A percentile compares a stretch with the other conserved stretches of the same genome.
phyloP scores from a whole-genome alignment of 2,888 invertebrate genomes.

The Scaptomyza cyrtandrae region DNA sequence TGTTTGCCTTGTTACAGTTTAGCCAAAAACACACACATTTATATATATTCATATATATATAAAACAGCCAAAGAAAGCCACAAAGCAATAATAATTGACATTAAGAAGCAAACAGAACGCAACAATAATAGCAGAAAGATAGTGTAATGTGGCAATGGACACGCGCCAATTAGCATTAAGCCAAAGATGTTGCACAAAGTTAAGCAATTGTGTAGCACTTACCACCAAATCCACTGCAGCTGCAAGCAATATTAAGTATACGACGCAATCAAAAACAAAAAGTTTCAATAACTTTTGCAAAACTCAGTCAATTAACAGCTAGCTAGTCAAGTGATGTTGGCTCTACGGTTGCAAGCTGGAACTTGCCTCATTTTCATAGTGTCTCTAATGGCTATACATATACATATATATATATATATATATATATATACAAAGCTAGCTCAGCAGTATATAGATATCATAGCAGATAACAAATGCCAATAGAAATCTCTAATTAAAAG shows the following conservation, averaged over 20 bases:
- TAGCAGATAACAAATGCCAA: constrained; percentile 41
- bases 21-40: constrained; percentile 6
- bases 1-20: constrained; percentile 12
- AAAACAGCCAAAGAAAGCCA: background rate
- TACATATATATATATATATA: background rate
- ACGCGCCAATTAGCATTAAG: constrained; percentile 50
- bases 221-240: constrained; percentile 7
- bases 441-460: constrained; percentile 16
- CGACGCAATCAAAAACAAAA: constrained; percentile 41
- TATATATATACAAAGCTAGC: background rate
- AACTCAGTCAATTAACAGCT: constrained; percentile 17
- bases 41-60: constrained; percentile 1
- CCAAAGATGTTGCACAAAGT: constrained; percentile 28
- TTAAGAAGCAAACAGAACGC: background rate
- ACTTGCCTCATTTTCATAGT: constrained; percentile 3
- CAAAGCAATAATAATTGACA: constrained; percentile 2
- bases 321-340: background rate
- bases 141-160: constrained; percentile 32
- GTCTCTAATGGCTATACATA: background rate
- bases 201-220: constrained; percentile 1
- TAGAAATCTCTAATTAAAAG: constrained; percentile 65
- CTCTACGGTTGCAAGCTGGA: background rate
- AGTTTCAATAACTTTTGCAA: constrained; percentile 34
- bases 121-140: constrained; percentile 13
- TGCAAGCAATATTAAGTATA: constrained; percentile 44